Evolutionary conservation across 2,888 invertebrate species (phyloP).

Genomic region (Parnassius glacialis): DNA sequence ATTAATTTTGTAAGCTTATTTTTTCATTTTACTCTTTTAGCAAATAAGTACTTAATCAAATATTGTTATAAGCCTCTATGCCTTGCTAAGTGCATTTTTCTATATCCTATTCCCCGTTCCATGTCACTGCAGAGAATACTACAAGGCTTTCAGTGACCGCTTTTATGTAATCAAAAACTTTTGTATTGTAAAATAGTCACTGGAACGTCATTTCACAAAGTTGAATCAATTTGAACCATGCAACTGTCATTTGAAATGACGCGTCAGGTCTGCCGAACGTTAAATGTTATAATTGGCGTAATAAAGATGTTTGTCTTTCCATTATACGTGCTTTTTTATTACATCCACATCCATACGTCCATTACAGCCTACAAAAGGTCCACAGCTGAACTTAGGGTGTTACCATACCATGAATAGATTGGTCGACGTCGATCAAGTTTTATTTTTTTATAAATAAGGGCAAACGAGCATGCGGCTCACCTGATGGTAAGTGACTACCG

Average conservation of each 20-base stretch:
- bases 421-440: too few relatives aligned
- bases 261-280: background rate
- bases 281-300: background rate
- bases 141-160: background rate
- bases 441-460: too few relatives aligned
- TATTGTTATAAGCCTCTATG: slow-evolving; percentile 14
- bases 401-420: too few relatives aligned
- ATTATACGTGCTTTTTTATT: too few relatives aligned
- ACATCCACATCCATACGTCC: too few relatives aligned
- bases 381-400: too few relatives aligned
- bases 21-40: slow-evolving; percentile 17
- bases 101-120: slow-evolving; percentile 7
- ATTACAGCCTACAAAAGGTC: too few relatives aligned
- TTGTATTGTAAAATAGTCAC: background rate
- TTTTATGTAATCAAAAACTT: background rate
- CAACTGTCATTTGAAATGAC: background rate
- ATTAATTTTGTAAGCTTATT: slow-evolving; percentile 27
- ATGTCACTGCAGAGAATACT: background rate
- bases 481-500: too few relatives aligned
- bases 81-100: slow-evolving; percentile 1
- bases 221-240: background rate
- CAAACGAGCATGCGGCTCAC: too few relatives aligned
- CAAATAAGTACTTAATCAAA: slow-evolving; percentile 24
- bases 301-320: background rate
- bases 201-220: background rate